Conservation (phyloP, 2,113 vertebrate species). For the Bagarius yarrelli region DNA sequence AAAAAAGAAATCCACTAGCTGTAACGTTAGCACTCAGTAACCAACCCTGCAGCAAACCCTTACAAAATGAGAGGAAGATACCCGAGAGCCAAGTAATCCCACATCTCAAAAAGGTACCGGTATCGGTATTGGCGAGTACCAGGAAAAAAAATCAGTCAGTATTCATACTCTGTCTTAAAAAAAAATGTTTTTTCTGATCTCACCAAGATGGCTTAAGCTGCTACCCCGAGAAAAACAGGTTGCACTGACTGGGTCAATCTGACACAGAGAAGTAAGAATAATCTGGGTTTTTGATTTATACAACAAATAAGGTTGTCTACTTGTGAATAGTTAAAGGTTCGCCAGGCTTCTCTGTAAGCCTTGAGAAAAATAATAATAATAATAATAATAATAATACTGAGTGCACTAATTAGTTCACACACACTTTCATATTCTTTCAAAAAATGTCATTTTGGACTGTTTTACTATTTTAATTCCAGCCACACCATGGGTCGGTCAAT, state of each 20-base stretch:
- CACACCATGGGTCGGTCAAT: background rate
- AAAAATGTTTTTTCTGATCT: slow-evolving; percentile 9
- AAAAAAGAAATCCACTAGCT: no score
- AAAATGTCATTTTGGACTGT: background rate
- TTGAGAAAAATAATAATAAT: background rate
- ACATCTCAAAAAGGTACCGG: no score
- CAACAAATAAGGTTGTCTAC: slow-evolving; percentile 14
- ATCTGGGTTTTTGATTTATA: slow-evolving; percentile 31
- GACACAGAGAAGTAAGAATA: slow-evolving; percentile 32
- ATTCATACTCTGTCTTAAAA: background rate
- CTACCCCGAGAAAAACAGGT: slow-evolving; percentile 10
- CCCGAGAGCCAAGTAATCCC: no score
- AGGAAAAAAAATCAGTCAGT: no score
- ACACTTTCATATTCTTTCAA: background rate
- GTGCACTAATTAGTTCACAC: background rate
- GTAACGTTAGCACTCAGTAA: no score
- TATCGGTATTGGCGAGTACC: no score
- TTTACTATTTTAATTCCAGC: background rate
- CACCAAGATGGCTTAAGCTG: background rate
- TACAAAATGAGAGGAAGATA: no score
- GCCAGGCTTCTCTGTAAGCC: background rate
- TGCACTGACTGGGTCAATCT: slow-evolving; percentile 35
- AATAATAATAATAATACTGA: background rate
- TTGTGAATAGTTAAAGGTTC: background rate
- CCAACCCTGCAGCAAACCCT: no score